Evolutionary conservation across 2,113 vertebrate genomes (phyloP).

Genomic region (Dasyornis broadbenti): DNA sequence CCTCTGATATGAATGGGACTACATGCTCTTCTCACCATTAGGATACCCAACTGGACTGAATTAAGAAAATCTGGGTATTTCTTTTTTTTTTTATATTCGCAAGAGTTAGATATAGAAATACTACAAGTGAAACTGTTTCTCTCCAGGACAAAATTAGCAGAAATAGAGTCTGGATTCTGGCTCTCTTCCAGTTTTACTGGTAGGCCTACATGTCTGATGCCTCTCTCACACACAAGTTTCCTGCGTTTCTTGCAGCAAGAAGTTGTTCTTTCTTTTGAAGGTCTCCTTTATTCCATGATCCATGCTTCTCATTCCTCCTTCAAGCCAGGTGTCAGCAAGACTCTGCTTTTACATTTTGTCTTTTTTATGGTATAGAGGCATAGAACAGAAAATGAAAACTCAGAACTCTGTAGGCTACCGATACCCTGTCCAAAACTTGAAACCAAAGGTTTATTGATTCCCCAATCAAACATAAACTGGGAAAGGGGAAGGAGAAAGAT

Average conservation of each 20-base stretch:
- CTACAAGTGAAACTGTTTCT: background rate
- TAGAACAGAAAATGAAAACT: background rate
- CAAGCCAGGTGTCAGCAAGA: background rate
- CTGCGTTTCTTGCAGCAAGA: rapidly evolving
- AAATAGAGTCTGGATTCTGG: background rate
- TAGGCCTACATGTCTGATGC: background rate
- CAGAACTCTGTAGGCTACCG: background rate
- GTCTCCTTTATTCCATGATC: background rate
- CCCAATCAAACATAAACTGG: background rate
- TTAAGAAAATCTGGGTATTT: background rate
- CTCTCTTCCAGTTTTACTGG: background rate
- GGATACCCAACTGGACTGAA: background rate
- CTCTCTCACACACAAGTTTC: background rate
- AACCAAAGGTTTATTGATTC: background rate
- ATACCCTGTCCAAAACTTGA: background rate
- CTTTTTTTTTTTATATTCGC: background rate
- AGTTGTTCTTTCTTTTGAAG: background rate
- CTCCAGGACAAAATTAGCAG: background rate
- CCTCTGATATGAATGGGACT: background rate
- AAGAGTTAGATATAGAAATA: background rate
- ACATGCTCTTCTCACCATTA: background rate
- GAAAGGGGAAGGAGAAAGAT: background rate
- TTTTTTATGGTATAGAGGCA: background rate
- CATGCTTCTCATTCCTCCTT: background rate
- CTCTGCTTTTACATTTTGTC: background rate